Evolutionary conservation across 2,797 vertebrate species (phyloP), one percentile per base, ranked within the genome.

Genomic region (Semaprochilodus insignis): DNA sequence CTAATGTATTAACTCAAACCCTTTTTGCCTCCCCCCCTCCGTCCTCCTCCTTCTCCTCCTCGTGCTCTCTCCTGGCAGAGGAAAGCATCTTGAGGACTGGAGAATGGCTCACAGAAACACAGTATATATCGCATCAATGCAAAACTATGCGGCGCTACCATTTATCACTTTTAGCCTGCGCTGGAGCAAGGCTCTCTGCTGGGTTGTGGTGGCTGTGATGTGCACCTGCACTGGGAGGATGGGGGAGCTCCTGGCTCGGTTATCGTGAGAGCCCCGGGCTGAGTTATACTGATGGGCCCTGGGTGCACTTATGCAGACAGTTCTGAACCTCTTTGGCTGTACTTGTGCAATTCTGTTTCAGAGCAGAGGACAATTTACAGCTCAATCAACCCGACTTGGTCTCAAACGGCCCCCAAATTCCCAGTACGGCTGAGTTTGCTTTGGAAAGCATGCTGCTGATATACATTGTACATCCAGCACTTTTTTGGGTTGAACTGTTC

Each of bases 1-100:
- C 81, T 85, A 85, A 88, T 84, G 81, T 86, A 85, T 85, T 84
- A 86, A 80, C 81, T 77, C 78, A 78, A 83, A 54, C 70, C 69
- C 77, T 54, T 65, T 17, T 10, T 23, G 1, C 55, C 15, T 16
- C 52, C 4, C 8, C 57, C 57, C 5, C n/a, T 11, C 23, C 23
- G 23, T 14, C 60, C 59, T 0, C 6, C 59, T 8, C 75, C 67
- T 74, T 27, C 67, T 52, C 31, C 57, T 36, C 78, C 77, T 69
- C 75, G 52, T 60, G 34, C 75, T 71, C 70, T 77, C 62, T 34
- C 55, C 78, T 17, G 72, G 57, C 51, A 59, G 74, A 57, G 77
- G 31, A 51, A 76, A 73, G 77, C 62, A 80, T 78, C 81, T 82
- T 78, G 59, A 80, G 78, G 74, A 59, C 80, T 77, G 67, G 34